A percentile compares a stretch with the other conserved stretches of the same genome.
Conservation (phyloP, 2,888 invertebrate species). For the Xestia xanthographa region DNA sequence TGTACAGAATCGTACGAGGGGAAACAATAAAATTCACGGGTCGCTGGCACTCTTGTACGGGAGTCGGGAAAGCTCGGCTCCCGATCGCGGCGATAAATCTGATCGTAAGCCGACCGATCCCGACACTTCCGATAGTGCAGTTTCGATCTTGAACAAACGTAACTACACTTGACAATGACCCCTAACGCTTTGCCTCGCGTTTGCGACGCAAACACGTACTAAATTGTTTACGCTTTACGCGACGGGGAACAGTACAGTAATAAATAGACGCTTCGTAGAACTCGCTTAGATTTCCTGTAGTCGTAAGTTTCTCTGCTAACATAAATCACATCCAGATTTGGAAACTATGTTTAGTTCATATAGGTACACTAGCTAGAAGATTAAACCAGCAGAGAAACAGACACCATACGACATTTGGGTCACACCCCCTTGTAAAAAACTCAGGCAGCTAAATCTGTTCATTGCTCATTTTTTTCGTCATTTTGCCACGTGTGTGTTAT, state of each 20-base stretch:
- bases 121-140: constrained; percentile 77
- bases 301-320: constrained; percentile 25
- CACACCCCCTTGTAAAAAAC: constrained; percentile 19
- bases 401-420: constrained; percentile 21
- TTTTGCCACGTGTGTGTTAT: constrained; percentile 45
- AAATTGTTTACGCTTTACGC: constrained; percentile 54
- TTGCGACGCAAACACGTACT: constrained; percentile 41
- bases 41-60: constrained; percentile 74
- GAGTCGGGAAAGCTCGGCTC: constrained; percentile 65
- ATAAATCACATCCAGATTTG: constrained; percentile 49
- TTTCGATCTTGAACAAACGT: constrained; percentile 70
- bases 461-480: constrained; percentile 40
- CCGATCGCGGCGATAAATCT: constrained; percentile 79
- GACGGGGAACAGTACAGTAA: constrained; percentile 43
- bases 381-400: constrained; percentile 17
- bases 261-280: constrained; percentile 50
- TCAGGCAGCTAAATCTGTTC: constrained; percentile 36
- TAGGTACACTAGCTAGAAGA: constrained; percentile 1
- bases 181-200: constrained; percentile 35
- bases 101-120: constrained; percentile 76
- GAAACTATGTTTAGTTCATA: constrained; percentile 14
- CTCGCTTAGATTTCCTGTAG: constrained; percentile 48
- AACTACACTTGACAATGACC: constrained; percentile 66
- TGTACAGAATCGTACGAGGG: constrained; percentile 76
- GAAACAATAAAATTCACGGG: constrained; percentile 88